Percentiles rank a stretch among this genome's conserved stretches.
Conservation (phyloP, 2,797 vertebrate species). For the Rhinatrema bivittatum region DNA sequence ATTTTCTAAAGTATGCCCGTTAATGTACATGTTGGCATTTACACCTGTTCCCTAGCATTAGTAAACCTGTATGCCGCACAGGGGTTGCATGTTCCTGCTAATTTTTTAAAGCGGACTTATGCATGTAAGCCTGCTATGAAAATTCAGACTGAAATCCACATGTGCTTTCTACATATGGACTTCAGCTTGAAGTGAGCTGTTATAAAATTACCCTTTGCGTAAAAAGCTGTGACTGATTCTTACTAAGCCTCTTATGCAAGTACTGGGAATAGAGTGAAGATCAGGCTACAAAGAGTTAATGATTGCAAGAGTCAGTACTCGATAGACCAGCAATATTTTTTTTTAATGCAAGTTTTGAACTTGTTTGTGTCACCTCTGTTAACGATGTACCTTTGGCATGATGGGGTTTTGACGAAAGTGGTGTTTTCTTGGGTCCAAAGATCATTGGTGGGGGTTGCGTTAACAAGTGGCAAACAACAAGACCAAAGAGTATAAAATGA, state of each 20-base stretch:
- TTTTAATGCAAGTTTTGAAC: slow-evolving; percentile 52
- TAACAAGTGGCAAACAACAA: slow-evolving; percentile 16
- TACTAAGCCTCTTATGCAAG: not conserved
- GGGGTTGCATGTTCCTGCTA: too few relatives aligned
- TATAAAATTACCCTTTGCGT: too few relatives aligned
- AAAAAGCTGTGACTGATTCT: too few relatives aligned
- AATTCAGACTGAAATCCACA: too few relatives aligned
- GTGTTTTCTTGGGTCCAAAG: slow-evolving; percentile 63
- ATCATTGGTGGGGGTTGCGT: slow-evolving; percentile 46
- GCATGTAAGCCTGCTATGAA: too few relatives aligned
- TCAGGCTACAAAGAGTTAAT: slow-evolving; percentile 26
- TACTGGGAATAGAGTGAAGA: fast-evolving
- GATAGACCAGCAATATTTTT: slow-evolving; percentile 28
- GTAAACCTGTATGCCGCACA: too few relatives aligned
- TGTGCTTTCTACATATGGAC: too few relatives aligned
- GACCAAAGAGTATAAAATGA: slow-evolving; percentile 46
- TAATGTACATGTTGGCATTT: too few relatives aligned
- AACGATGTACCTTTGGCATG: slow-evolving; percentile 60
- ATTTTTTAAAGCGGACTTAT: too few relatives aligned
- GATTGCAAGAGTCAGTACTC: slow-evolving; percentile 6
- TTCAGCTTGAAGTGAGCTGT: too few relatives aligned
- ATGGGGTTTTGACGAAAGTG: slow-evolving; percentile 53
- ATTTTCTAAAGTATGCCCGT: too few relatives aligned
- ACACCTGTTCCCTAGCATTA: too few relatives aligned
- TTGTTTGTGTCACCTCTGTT: slow-evolving; percentile 41